Evolutionary conservation across 2,113 vertebrate genomes (phyloP).

Genomic region (Limnothrissa miodon): DNA sequence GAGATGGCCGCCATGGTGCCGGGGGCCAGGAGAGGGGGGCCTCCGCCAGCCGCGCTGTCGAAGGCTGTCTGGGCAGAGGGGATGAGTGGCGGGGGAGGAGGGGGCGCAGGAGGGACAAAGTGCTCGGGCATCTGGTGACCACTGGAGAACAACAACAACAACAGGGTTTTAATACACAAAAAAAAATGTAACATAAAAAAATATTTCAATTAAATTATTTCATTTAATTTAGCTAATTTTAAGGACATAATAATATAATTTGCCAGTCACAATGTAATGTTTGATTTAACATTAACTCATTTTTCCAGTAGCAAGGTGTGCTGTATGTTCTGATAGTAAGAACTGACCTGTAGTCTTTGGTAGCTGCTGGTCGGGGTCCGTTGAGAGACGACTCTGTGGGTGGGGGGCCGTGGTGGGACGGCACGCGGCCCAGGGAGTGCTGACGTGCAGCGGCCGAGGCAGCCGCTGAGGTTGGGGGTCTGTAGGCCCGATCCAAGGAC

Average conservation of each 20-base stretch:
- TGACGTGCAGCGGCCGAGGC: slow-evolving; percentile 62
- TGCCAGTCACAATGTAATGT: too few relatives aligned
- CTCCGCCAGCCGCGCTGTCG: slow-evolving; percentile 64
- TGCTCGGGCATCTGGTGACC: slow-evolving; percentile 73
- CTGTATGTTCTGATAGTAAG: slow-evolving; percentile 15
- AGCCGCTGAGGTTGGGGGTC: slow-evolving; percentile 52
- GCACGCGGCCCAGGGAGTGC: slow-evolving; percentile 79
- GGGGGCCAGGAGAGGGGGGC: slow-evolving; percentile 52
- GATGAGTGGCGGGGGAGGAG: slow-evolving; percentile 78
- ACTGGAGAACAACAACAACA: slow-evolving; percentile 59
- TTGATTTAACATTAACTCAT: too few relatives aligned
- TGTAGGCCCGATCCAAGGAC: slow-evolving; percentile 72
- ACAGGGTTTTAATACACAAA: slow-evolving; percentile 17
- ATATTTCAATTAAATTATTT: too few relatives aligned
- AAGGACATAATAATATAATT: too few relatives aligned
- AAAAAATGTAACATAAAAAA: too few relatives aligned
- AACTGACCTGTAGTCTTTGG: slow-evolving; percentile 77
- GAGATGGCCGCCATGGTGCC: slow-evolving; percentile 50
- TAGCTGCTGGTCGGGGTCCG: slow-evolving; percentile 63
- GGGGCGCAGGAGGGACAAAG: slow-evolving; percentile 77
- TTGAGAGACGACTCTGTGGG: slow-evolving; percentile 71
- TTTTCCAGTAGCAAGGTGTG: too few relatives aligned
- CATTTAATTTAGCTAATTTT: too few relatives aligned
- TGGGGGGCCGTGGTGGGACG: slow-evolving; percentile 66
- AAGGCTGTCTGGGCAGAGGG: slow-evolving; percentile 76